Conservation (phyloP, 1,140 invertebrate species). For the Eurosta solidaginis region DNA sequence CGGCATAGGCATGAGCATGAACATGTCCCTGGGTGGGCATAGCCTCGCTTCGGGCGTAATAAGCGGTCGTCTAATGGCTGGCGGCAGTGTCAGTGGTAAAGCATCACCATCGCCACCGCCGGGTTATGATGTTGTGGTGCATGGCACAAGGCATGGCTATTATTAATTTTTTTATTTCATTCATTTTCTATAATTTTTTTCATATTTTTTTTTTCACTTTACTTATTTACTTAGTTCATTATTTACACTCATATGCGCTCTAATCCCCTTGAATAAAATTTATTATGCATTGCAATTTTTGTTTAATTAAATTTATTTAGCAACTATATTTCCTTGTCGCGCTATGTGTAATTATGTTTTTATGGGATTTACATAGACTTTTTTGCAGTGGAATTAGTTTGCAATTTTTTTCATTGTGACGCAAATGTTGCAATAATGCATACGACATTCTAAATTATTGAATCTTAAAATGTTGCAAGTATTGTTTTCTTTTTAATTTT, state of each 20-base stretch:
- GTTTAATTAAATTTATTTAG: background rate
- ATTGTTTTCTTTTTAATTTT: too few relatives aligned
- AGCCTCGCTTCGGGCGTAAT: background rate
- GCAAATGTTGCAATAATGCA: too few relatives aligned
- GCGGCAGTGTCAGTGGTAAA: constrained; percentile 34
- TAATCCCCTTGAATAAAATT: background rate
- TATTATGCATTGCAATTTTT: background rate
- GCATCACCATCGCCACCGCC: constrained; percentile 57
- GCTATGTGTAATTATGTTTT: too few relatives aligned
- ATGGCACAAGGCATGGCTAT: constrained; percentile 61
- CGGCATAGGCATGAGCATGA: background rate
- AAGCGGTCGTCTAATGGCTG: background rate
- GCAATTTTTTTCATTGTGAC: too few relatives aligned
- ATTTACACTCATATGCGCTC: background rate
- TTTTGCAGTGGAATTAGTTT: too few relatives aligned
- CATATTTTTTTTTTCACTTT: constrained; percentile 30
- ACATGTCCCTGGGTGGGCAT: constrained; percentile 7
- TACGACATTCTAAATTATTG: too few relatives aligned
- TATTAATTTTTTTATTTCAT: constrained; percentile 45
- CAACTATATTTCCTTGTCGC: too few relatives aligned
- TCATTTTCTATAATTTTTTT: constrained; percentile 34
- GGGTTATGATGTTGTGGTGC: constrained; percentile 60
- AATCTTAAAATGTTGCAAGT: too few relatives aligned
- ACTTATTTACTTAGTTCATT: background rate
- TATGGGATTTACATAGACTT: too few relatives aligned